Conservation (phyloP, 2,113 vertebrate genomes). For the Bubalus kerabau region DNA sequence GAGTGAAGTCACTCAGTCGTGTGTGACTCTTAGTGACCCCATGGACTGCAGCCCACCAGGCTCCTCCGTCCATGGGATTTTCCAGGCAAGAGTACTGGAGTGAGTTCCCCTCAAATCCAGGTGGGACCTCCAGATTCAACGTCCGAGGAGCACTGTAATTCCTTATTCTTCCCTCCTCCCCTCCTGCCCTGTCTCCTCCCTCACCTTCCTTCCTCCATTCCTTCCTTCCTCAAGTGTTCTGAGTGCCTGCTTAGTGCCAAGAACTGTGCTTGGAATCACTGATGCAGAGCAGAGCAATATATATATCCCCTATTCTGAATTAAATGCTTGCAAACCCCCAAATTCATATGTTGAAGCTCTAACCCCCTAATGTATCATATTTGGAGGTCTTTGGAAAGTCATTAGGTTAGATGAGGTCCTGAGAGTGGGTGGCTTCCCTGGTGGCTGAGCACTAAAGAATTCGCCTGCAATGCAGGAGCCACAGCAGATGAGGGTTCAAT, state of each 20-base stretch:
- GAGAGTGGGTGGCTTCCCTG: not conserved
- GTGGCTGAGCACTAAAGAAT: not conserved
- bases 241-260: not conserved
- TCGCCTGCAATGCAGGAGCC: not conserved
- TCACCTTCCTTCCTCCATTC: not conserved
- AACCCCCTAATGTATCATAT: accelerated
- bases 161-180: not conserved
- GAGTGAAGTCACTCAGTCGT: no score
- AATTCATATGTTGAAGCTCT: not conserved
- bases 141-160: not conserved
- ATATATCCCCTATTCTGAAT: accelerated
- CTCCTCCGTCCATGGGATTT: no score
- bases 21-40: no score
- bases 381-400: not conserved
- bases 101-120: not conserved
- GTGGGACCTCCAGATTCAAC: not conserved
- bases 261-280: not conserved
- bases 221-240: not conserved
- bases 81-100: no score
- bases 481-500: accelerated
- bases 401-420: not conserved
- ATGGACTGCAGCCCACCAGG: no score
- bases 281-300: not conserved
- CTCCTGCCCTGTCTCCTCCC: not conserved
- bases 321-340: not conserved